Evolutionary conservation across 2,888 invertebrate species (phyloP), one percentile per base, ranked within the genome.

Genomic region (Ichneumon xanthorius): DNA sequence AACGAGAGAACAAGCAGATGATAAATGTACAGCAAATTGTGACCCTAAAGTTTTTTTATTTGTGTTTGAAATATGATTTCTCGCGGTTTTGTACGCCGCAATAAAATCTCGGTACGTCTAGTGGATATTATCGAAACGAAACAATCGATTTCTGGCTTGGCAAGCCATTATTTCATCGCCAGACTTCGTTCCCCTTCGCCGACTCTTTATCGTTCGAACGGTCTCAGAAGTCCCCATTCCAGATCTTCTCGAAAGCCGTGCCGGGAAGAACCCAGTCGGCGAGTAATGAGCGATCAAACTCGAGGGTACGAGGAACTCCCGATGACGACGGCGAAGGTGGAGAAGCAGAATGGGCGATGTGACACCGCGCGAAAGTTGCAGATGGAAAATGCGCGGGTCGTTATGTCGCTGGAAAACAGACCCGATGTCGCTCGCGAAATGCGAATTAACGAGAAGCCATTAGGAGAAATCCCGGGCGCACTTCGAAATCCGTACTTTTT

Each of bases 281-380:
- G 61, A 70, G 75, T 86, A 86, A 86, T 80, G 86, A 85, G 82
- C 85, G 73, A 86, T 86, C 82, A 71, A 85, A 80, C 73, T 70
- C 30, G 50, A 33, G 48, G 68, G 45, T 63, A 75, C 63, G 50
- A 65, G 37, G 9, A 70, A 19, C 22, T 48, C 61, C 1, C 6
- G 78, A 71, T 33, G 16, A 19, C 48, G 76, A 48, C 19, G 65
- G 14, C 68, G 48, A 50, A 75, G 50, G 22, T 11, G 40, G 58
- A 58, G n/a, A 79, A 73, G 19, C 33, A n/a, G 48, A 55, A 48
- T 4, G 45, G 72, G 68, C 58, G 72, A 77, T 75, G 84, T 55
- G 67, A 83, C 50, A 76, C 55, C 61, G 19, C 45, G 63, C 48
- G 53, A 80, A 76, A 82, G 72, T 76, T 67, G 76, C 67, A 14